Percentiles rank a stretch among this genome's conserved stretches.
These are phyloP conservation scores for Entelurus aequoreus DNA, from an alignment of 2,113 vertebrate species.

Conservation along the genomic window DNA sequence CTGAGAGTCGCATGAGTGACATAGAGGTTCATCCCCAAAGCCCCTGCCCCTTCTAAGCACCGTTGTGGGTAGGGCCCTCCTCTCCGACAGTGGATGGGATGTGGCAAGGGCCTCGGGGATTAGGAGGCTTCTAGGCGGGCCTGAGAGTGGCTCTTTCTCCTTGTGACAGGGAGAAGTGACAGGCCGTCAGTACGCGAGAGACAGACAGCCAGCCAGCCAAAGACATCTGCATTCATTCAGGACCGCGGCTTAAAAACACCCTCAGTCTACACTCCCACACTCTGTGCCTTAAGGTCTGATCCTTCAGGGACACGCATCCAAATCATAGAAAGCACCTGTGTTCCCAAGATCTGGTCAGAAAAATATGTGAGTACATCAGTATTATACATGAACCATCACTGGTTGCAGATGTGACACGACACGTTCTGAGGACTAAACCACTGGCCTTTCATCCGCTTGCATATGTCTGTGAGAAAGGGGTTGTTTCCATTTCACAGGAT, in stretches of 20 bases:
- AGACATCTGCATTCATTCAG: slow-evolving; percentile 98
- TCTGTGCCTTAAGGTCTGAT: slow-evolving; percentile 21
- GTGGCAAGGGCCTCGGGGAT: slow-evolving; percentile 60
- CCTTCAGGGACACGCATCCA: slow-evolving; percentile 22
- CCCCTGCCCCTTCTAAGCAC: slow-evolving; percentile 50
- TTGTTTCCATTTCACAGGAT: not conserved
- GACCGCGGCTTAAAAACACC: slow-evolving; percentile 80
- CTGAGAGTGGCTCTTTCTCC: slow-evolving; percentile 66
- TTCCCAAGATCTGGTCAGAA: slow-evolving; percentile 4
- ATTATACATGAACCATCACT: not conserved
- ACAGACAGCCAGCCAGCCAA: slow-evolving; percentile 74
- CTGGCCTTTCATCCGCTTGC: not conserved
- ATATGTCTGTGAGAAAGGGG: not conserved
- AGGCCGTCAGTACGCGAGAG: slow-evolving; percentile 59
- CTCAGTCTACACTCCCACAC: slow-evolving; percentile 54
- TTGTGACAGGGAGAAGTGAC: slow-evolving; percentile 64
- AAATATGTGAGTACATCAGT: not conserved
- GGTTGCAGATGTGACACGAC: slow-evolving; percentile 6
- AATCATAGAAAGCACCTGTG: slow-evolving; percentile 4
- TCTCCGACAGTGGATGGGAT: slow-evolving; percentile 58
- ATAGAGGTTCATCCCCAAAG: slow-evolving; percentile 63
- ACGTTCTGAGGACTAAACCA: not conserved
- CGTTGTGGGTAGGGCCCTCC: slow-evolving; percentile 60
- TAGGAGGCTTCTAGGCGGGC: slow-evolving; percentile 57
- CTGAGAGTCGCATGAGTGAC: slow-evolving; percentile 64